These are phyloP conservation scores for Morelia viridis DNA, from an alignment of 2,797 vertebrate species.

Conservation along the genomic window DNA sequence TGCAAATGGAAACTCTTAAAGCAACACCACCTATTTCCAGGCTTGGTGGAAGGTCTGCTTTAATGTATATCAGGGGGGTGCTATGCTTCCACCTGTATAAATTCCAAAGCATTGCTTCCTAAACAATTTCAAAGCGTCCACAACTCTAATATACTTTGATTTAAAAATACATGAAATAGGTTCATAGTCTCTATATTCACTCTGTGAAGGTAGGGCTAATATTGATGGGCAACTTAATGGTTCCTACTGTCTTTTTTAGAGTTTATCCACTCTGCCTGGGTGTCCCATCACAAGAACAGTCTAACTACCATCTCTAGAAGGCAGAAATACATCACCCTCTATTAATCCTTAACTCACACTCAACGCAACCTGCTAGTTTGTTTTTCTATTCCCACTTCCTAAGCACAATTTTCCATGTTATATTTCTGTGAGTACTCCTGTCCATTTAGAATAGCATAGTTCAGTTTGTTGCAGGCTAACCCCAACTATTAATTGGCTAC, in stretches of 20 bases:
- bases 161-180: background rate
- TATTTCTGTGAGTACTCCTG: background rate
- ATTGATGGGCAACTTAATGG: background rate
- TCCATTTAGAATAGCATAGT: background rate
- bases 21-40: background rate
- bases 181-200: background rate
- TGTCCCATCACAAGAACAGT: background rate
- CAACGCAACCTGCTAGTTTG: background rate
- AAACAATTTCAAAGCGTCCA: background rate
- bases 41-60: background rate
- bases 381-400: background rate
- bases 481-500: background rate
- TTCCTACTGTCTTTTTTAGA: background rate
- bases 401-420: background rate
- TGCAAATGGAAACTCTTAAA: background rate
- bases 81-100: background rate
- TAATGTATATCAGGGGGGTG: background rate
- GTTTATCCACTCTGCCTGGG: background rate
- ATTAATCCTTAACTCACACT: background rate
- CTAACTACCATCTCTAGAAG: background rate
- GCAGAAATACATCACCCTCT: background rate
- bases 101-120: background rate
- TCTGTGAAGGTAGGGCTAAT: background rate
- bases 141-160: background rate
- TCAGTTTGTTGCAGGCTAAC: background rate